Conservation (phyloP, 2,113 vertebrate species). For the Cyprinodon variegatus region DNA sequence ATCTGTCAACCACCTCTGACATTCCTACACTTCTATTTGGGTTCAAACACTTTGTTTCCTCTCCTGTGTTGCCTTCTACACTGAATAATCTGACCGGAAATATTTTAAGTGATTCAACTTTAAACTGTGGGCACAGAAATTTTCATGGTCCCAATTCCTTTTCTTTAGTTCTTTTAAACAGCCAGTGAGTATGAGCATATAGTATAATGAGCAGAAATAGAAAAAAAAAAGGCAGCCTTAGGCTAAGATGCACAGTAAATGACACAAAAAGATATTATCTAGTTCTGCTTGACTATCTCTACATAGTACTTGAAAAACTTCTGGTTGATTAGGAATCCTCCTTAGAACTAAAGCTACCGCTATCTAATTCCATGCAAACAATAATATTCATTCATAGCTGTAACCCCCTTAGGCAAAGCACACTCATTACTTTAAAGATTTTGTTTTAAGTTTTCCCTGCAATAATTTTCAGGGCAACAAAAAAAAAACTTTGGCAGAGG, state of each 20-base stretch:
- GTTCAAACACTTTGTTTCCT: slow-evolving; percentile 24
- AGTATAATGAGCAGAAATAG: slow-evolving; percentile 8
- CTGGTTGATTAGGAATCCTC: slow-evolving; percentile 20
- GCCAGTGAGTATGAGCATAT: slow-evolving; percentile 18
- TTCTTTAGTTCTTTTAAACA: neutral
- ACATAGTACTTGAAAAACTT: slow-evolving; percentile 12
- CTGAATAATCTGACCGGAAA: slow-evolving; percentile 38
- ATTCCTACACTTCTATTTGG: slow-evolving; percentile 43
- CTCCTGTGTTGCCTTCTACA: slow-evolving; percentile 10
- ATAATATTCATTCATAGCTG: slow-evolving; percentile 19
- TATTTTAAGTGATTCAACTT: slow-evolving; percentile 41
- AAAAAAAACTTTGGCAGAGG: too few relatives aligned
- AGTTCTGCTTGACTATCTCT: slow-evolving; percentile 10
- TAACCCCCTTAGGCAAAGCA: slow-evolving; percentile 45
- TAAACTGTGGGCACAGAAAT: slow-evolving; percentile 22
- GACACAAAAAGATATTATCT: slow-evolving; percentile 29
- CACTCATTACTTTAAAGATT: slow-evolving; percentile 58
- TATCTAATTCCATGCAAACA: slow-evolving; percentile 65
- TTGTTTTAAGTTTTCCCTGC: slow-evolving; percentile 16
- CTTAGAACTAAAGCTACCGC: slow-evolving; percentile 56
- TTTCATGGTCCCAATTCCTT: slow-evolving; percentile 14
- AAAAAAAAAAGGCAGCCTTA: slow-evolving; percentile 11
- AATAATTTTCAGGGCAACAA: too few relatives aligned
- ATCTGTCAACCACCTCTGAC: slow-evolving; percentile 39
- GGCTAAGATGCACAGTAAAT: slow-evolving; percentile 22